Percentiles rank a stretch among this genome's conserved stretches.
phyloP scores from a whole-genome alignment of 2,113 vertebrate species.

The Bucco capensis region DNA sequence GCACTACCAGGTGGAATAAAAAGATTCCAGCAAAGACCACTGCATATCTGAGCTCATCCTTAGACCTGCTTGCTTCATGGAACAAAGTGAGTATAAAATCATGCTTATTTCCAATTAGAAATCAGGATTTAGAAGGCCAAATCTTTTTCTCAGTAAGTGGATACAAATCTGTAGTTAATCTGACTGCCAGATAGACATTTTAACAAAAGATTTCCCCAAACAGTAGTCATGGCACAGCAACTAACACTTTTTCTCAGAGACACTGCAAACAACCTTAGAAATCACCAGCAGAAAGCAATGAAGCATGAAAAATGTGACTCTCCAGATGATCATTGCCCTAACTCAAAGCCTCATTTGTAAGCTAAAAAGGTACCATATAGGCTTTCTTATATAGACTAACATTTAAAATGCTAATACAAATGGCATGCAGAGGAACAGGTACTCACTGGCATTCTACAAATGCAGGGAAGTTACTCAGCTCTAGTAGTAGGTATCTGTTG shows the following conservation, averaged over 20 bases:
- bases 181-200: not conserved
- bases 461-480: not conserved
- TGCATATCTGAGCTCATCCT: not conserved
- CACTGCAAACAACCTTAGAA: not conserved
- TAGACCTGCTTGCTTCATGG: not conserved
- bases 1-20: not conserved
- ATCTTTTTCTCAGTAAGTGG: not conserved
- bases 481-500: not conserved
- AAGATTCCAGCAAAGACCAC: not conserved
- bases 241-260: not conserved
- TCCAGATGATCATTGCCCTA: not conserved
- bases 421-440: not conserved
- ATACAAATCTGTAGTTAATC: not conserved
- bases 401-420: conserved; percentile 20
- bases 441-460: not conserved
- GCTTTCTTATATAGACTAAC: not conserved
- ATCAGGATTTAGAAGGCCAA: not conserved
- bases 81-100: not conserved
- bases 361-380: not conserved
- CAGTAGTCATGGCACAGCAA: not conserved
- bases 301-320: not conserved
- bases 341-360: not conserved
- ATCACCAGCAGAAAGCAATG: not conserved
- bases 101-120: not conserved
- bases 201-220: not conserved